Conservation (phyloP, 1,140 invertebrate genomes). For the Penaeus indicus region DNA sequence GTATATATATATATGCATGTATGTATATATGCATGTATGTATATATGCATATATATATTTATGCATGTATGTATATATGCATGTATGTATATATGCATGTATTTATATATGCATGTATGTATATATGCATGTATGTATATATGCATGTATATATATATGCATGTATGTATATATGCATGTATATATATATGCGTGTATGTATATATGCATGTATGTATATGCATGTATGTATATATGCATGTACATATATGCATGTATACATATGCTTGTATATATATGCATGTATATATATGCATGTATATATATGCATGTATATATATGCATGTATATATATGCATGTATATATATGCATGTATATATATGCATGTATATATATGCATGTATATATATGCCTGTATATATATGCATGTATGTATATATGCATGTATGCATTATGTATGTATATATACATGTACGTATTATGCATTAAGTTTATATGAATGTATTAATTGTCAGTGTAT, state of each 20-base stretch:
- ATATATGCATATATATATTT: background rate
- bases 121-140: constrained; percentile 7
- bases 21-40: background rate
- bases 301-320: constrained; percentile 1
- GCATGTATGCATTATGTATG: too few species aligned
- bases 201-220: constrained; percentile 7
- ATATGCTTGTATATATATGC: background rate
- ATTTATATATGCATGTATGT: background rate
- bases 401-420: background rate
- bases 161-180: background rate
- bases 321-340: background rate
- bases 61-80: background rate
- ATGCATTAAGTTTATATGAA: too few species aligned
- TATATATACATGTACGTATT: too few species aligned
- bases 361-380: background rate
- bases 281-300: background rate
- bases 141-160: constrained; percentile 4
- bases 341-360: background rate
- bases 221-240: background rate
- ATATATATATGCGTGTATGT: constrained; percentile 4
- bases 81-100: constrained; percentile 5
- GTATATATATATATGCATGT: too few species aligned
- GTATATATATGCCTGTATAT: too few species aligned
- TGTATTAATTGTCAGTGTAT: too few species aligned
- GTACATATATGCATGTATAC: background rate